These are phyloP conservation scores for Noctua comes DNA, from an alignment of 2,888 invertebrate genomes.

Conservation along the genomic window DNA sequence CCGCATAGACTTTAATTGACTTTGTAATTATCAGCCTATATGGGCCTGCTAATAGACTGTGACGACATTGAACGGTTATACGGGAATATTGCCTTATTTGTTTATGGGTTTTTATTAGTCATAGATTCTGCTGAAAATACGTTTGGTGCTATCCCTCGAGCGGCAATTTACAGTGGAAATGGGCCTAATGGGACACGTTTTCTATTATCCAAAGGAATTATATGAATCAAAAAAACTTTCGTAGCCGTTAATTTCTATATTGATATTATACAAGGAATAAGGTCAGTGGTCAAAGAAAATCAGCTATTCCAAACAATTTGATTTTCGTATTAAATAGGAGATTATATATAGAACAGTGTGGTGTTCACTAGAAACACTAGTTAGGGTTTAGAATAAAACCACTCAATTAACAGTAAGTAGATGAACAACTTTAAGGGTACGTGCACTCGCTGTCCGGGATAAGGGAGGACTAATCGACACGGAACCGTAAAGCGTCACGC, in stretches of 20 bases:
- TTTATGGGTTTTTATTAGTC: background rate
- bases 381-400: too few species aligned
- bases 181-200: background rate
- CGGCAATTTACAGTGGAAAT: background rate
- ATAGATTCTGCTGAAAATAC: background rate
- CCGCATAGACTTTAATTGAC: slow-evolving; percentile 41
- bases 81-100: background rate
- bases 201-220: background rate
- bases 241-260: background rate
- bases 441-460: too few species aligned
- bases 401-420: too few species aligned
- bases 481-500: too few species aligned
- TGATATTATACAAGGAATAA: background rate
- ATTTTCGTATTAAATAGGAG: too few species aligned
- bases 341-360: too few species aligned
- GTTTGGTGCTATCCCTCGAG: background rate
- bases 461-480: too few species aligned
- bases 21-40: slow-evolving; percentile 32
- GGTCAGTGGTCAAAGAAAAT: too few species aligned
- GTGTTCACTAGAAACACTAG: too few species aligned
- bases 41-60: slow-evolving; percentile 10
- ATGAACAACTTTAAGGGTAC: too few species aligned
- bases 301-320: too few species aligned
- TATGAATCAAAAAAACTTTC: background rate
- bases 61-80: background rate